phyloP scores from a whole-genome alignment of 1,140 invertebrate species.

The Drosophila lowei region DNA sequence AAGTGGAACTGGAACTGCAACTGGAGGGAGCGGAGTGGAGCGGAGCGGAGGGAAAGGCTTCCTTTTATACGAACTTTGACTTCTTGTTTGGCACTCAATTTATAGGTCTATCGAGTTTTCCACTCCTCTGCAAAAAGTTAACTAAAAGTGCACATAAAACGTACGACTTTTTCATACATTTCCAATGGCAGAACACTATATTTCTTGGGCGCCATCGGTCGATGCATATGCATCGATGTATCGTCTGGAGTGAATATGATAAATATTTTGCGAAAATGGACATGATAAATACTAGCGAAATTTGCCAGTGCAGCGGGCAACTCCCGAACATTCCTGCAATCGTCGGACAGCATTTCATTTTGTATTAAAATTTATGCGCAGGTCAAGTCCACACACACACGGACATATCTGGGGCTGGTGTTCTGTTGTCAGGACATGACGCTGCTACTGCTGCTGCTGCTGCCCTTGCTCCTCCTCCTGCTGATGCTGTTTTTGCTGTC shows the following conservation, averaged over 20 bases:
- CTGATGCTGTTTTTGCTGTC: constrained; percentile 77
- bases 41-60: not conserved
- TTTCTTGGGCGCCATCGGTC: constrained; percentile 45
- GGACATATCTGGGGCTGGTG: constrained; percentile 60
- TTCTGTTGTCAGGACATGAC: constrained; percentile 56
- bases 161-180: constrained; percentile 67
- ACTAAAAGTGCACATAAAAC: constrained; percentile 75
- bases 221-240: constrained; percentile 22
- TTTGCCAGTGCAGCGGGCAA: constrained; percentile 45
- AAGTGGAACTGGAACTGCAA: constrained; percentile 10
- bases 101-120: constrained; percentile 78
- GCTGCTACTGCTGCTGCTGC: constrained; percentile 18
- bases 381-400: constrained; percentile 57
- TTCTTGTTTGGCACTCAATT: constrained; percentile 73
- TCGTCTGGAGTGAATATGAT: constrained; percentile 9
- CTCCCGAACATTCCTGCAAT: constrained; percentile 45
- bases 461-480: constrained; percentile 41
- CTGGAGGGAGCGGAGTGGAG: not conserved
- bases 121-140: constrained; percentile 44
- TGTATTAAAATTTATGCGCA: constrained; percentile 78
- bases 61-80: constrained; percentile 75
- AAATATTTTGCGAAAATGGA: constrained; percentile 29
- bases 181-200: constrained; percentile 70
- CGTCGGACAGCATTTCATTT: constrained; percentile 62
- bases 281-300: constrained; percentile 41